Conservation (phyloP, 2,888 invertebrate species). For the Hyles lineata region DNA sequence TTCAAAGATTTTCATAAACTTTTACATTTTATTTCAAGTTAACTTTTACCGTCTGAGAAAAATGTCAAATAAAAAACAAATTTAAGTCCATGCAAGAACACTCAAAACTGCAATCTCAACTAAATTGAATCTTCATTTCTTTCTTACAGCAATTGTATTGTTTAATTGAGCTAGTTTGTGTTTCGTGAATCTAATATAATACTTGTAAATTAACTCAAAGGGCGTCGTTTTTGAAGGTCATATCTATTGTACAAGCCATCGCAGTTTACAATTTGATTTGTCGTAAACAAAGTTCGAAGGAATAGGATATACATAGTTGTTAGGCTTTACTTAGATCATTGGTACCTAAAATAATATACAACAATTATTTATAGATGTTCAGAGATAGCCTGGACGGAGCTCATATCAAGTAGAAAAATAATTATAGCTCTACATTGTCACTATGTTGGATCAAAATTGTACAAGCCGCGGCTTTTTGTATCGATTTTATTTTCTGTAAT, state of each 20-base stretch:
- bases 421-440: no score
- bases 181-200: slow-evolving; percentile 18
- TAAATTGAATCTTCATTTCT: slow-evolving; percentile 15
- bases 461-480: no score
- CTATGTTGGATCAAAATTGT: no score
- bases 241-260: slow-evolving; percentile 14
- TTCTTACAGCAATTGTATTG: slow-evolving; percentile 5
- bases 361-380: no score
- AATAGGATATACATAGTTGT: not conserved
- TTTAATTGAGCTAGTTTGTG: slow-evolving; percentile 10
- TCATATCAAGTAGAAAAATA: no score
- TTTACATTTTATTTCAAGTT: not conserved
- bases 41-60: not conserved
- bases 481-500: no score
- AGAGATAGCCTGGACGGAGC: no score
- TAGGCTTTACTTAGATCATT: not conserved
- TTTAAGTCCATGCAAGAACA: not conserved
- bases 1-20: not conserved
- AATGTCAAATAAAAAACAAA: slow-evolving; percentile 5
- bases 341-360: not conserved
- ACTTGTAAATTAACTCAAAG: slow-evolving; percentile 9
- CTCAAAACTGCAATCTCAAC: slow-evolving; percentile 9
- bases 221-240: not conserved
- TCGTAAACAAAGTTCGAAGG: not conserved
- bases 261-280: slow-evolving; percentile 6